phyloP scores from a whole-genome alignment of 2,797 vertebrate species.

The Alfaro cultratus region DNA sequence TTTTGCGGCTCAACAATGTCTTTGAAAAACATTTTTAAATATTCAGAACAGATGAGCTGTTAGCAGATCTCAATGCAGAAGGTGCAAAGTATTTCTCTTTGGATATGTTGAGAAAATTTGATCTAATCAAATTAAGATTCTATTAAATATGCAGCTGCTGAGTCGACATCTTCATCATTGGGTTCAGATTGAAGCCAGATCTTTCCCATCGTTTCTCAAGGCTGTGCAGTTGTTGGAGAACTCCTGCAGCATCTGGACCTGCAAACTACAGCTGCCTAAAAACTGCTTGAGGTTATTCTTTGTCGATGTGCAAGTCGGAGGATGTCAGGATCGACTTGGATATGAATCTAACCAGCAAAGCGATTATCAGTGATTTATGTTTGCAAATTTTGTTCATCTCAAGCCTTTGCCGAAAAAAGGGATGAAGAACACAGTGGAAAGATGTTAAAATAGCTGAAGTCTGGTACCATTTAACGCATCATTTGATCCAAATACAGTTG shows the following conservation, averaged over 20 bases:
- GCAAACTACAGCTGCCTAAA: not conserved
- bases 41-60: not conserved
- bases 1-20: not conserved
- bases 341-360: not conserved
- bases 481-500: not conserved
- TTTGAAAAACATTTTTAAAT: not conserved
- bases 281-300: not conserved
- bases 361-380: not conserved
- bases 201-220: slow-evolving; percentile 8
- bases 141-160: slow-evolving; percentile 1
- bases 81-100: not conserved
- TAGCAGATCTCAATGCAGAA: not conserved
- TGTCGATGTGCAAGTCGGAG: not conserved
- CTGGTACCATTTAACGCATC: not conserved
- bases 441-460: not conserved
- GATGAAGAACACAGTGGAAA: not conserved
- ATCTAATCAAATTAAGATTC: slow-evolving; percentile 2
- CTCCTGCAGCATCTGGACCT: slow-evolving; percentile 5
- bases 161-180: not conserved
- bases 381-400: slow-evolving; percentile 1
- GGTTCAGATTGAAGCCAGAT: not conserved
- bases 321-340: not conserved
- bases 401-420: not conserved
- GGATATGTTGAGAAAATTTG: not conserved
- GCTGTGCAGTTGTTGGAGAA: not conserved